Percentiles rank a stretch among this genome's conserved stretches.
phyloP scores from a whole-genome alignment of 2,113 vertebrate genomes.

The Cryptotis parvus region DNA sequence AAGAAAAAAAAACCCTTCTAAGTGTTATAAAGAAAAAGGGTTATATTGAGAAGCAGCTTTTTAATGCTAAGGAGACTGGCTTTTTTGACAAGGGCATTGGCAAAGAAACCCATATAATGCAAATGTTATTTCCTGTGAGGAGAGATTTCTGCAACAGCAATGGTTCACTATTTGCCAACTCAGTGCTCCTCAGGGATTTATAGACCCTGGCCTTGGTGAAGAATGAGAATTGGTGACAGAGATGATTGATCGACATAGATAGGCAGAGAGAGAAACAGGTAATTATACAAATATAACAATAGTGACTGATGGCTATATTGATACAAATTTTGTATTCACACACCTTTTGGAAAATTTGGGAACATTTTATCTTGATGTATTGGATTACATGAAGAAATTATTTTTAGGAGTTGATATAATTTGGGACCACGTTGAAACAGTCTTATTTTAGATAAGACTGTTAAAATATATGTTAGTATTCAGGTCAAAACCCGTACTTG shows the following conservation, averaged over 20 bases:
- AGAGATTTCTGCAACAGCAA: not conserved
- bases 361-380: not conserved
- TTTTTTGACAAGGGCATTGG: not conserved
- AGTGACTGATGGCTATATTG: too few relatives aligned
- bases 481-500: not conserved
- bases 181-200: not conserved
- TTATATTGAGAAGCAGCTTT: not conserved
- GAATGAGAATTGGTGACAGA: not conserved
- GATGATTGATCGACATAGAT: not conserved
- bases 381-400: not conserved
- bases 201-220: not conserved
- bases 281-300: not conserved
- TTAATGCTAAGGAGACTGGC: not conserved
- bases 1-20: not conserved
- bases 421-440: not conserved
- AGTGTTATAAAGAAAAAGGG: not conserved
- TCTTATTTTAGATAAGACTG: slow-evolving; percentile 15
- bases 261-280: not conserved
- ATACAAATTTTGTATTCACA: not conserved
- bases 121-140: not conserved
- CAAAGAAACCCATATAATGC: not conserved
- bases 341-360: not conserved
- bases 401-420: not conserved
- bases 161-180: not conserved
- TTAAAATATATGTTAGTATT: not conserved